Evolutionary conservation across 2,888 invertebrate species (phyloP).

Genomic region (Heteromurus nitidus): DNA sequence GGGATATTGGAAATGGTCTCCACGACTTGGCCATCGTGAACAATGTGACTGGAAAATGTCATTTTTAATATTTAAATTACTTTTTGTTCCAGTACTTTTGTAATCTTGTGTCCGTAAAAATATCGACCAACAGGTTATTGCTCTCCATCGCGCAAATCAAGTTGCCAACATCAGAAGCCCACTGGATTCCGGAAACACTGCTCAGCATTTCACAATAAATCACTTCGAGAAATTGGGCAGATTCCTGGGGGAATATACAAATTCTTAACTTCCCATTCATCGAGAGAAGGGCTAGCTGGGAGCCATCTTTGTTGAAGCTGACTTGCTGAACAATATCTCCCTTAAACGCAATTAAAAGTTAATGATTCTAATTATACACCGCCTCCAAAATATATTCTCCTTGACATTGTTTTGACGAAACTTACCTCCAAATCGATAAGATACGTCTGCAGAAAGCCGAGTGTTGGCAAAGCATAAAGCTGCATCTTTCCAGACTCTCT

Average conservation of each 20-base stretch:
- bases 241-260: conserved; percentile 27
- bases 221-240: conserved; percentile 36
- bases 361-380: not conserved
- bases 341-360: not conserved
- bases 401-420: not conserved
- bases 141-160: conserved; percentile 46
- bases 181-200: conserved; percentile 32
- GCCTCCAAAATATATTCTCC: not conserved
- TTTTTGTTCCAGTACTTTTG: too few species aligned
- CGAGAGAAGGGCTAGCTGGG: conserved; percentile 30
- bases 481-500: conserved; percentile 56
- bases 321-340: conserved; percentile 54
- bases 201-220: conserved; percentile 39
- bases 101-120: too few species aligned
- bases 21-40: conserved; percentile 38
- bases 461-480: conserved; percentile 51
- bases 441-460: conserved; percentile 48
- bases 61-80: too few species aligned
- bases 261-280: conserved; percentile 49
- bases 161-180: conserved; percentile 43
- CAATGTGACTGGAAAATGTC: conserved; percentile 37
- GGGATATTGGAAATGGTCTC: conserved; percentile 50
- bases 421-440: conserved; percentile 40
- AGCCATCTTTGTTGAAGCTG: conserved; percentile 43
- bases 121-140: conserved; percentile 44